Percentiles rank a stretch among this genome's conserved stretches.
Evolutionary conservation across 2,888 invertebrate genomes (phyloP).

Genomic region (Clivina fossor): DNA sequence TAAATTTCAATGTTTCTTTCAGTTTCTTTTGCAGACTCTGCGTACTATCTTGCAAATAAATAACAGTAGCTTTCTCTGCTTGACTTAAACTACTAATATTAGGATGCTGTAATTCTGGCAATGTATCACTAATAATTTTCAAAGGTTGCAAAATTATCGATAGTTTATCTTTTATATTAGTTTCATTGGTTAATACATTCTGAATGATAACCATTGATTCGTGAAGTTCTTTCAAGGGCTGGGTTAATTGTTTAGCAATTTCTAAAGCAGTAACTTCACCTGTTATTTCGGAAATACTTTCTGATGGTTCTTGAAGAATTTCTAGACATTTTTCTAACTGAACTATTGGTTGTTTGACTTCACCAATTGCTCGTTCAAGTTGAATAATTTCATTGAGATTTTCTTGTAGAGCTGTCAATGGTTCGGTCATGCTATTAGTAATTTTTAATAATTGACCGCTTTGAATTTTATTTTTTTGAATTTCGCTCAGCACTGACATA

Average conservation of each 20-base stretch:
- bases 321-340: constrained; percentile 30
- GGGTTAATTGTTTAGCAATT: constrained; percentile 8
- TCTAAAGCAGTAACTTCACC: constrained; percentile 7
- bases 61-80: no score
- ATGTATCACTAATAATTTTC: constrained; percentile 37
- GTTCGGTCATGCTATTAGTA: constrained; percentile 35
- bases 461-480: constrained; percentile 15
- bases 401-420: constrained; percentile 40
- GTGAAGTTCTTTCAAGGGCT: constrained; percentile 12
- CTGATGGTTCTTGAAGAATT: constrained; percentile 11
- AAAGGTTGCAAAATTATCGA: constrained; percentile 7
- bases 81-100: constrained; percentile 27
- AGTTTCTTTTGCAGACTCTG: no score
- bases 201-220: constrained; percentile 11
- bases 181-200: constrained; percentile 15
- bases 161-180: constrained; percentile 31
- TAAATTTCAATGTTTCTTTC: no score
- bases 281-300: no score
- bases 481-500: constrained; percentile 6
- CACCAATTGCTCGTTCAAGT: not conserved
- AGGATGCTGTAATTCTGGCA: no score
- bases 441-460: constrained; percentile 24
- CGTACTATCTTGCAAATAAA: no score
- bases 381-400: constrained; percentile 34
- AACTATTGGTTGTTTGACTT: not conserved